Conservation (phyloP, 2,113 vertebrate genomes). For the Apus apus region DNA sequence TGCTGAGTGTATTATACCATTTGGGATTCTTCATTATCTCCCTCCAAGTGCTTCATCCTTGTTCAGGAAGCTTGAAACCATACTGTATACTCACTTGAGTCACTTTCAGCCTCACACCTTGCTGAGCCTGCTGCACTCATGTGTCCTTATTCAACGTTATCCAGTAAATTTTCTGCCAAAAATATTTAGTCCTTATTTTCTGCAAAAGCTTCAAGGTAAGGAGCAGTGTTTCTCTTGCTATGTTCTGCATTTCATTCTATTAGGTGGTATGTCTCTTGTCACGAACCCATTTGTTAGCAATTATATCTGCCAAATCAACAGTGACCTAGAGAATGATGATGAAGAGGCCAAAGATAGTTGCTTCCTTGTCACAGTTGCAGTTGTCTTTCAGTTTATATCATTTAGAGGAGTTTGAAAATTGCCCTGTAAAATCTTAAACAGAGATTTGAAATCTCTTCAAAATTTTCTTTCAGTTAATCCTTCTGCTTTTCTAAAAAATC, state of each 20-base stretch:
- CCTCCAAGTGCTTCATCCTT: constrained; percentile 83
- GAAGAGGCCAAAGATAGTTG: background rate
- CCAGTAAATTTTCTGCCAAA: constrained; percentile 90
- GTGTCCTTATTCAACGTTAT: constrained; percentile 85
- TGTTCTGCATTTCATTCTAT: background rate
- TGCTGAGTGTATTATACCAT: constrained; percentile 79
- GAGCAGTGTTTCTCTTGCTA: background rate
- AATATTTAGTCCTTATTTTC: constrained; percentile 89
- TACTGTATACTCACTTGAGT: constrained; percentile 72
- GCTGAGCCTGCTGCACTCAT: constrained; percentile 86
- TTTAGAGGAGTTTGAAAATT: background rate
- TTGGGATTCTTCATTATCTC: constrained; percentile 88
- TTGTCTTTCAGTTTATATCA: background rate
- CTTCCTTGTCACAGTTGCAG: background rate
- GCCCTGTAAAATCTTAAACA: background rate
- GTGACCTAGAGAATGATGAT: background rate
- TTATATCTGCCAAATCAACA: background rate
- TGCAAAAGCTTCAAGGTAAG: constrained; percentile 89
- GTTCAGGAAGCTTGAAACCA: constrained; percentile 85
- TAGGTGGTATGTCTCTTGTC: background rate
- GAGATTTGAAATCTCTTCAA: background rate
- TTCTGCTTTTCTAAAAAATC: background rate
- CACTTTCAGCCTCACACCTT: constrained; percentile 84
- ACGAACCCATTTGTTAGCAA: background rate
- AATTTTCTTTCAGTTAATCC: background rate